Percentiles rank a stretch among this genome's conserved stretches.
Evolutionary conservation across 2,888 invertebrate genomes (phyloP).

Genomic region (Mimachlamys varia): DNA sequence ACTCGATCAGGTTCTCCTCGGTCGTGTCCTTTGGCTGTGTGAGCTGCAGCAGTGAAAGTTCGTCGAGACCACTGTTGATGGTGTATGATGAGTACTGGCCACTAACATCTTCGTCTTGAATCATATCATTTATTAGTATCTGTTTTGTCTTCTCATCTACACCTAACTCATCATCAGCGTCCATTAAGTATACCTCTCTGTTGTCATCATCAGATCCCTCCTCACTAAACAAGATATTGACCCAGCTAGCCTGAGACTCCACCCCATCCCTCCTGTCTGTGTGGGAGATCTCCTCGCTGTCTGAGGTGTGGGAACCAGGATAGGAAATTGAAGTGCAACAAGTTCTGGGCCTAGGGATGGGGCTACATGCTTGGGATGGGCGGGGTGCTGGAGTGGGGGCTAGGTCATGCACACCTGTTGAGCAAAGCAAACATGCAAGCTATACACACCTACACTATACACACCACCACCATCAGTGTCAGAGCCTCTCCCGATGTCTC

Average conservation of each 20-base stretch:
- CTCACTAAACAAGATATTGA: constrained; percentile 23
- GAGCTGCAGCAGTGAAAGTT: not conserved
- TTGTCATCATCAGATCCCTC: not conserved
- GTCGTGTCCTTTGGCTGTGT: not conserved
- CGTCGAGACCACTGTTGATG: not conserved
- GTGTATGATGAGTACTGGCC: not conserved
- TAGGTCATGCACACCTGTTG: not conserved
- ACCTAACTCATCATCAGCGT: not conserved
- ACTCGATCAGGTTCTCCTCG: constrained; percentile 53
- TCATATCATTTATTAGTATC: not conserved
- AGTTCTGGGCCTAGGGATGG: not conserved
- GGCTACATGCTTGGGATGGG: constrained; percentile 37
- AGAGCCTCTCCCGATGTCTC: not conserved
- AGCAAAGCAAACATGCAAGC: constrained; percentile 27
- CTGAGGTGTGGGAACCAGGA: not conserved
- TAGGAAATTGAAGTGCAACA: not conserved
- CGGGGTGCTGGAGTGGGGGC: not conserved
- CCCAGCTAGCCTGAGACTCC: not conserved
- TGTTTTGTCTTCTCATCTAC: not conserved
- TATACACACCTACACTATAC: not conserved
- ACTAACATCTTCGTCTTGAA: not conserved
- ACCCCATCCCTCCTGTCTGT: not conserved
- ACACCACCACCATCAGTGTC: not conserved
- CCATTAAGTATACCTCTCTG: not conserved
- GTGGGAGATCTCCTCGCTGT: not conserved